These are phyloP conservation scores for Lagenorhynchus albirostris DNA, from an alignment of 2,113 vertebrate species.

Conservation along the genomic window DNA sequence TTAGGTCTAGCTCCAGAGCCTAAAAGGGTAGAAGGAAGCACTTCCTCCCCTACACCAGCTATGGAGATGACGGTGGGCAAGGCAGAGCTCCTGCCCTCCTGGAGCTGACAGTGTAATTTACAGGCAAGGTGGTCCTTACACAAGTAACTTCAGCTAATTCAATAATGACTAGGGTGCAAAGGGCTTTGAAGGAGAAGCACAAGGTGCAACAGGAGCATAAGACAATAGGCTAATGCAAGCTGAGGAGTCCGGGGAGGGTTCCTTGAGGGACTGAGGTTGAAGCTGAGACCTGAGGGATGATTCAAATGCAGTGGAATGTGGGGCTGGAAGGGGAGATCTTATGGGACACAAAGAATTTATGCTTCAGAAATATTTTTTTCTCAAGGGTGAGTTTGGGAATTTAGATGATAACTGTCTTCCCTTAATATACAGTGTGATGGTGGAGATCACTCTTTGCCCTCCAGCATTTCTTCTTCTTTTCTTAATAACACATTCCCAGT, in stretches of 20 bases:
- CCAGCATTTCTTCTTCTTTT: background rate
- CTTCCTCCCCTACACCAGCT: background rate
- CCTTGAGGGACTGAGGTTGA: background rate
- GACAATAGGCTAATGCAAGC: background rate
- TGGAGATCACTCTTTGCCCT: background rate
- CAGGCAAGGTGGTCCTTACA: background rate
- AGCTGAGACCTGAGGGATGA: background rate
- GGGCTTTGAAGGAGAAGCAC: background rate
- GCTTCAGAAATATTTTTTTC: background rate
- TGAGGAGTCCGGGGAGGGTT: background rate
- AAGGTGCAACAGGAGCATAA: fast-evolving
- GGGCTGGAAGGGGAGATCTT: background rate
- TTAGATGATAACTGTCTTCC: background rate
- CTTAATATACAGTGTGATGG: background rate
- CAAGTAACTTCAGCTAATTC: background rate
- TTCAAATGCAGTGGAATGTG: background rate
- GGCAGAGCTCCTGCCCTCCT: background rate
- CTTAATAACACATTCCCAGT: background rate
- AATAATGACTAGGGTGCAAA: background rate
- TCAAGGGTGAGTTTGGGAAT: background rate
- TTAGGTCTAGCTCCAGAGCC: background rate
- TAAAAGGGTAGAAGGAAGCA: background rate
- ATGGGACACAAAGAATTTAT: background rate
- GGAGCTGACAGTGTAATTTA: background rate
- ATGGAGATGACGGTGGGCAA: background rate